Base-by-base conservation (phyloP, 92 coral and sea anemone species). In the Scolanthus callimorphus region DNA sequence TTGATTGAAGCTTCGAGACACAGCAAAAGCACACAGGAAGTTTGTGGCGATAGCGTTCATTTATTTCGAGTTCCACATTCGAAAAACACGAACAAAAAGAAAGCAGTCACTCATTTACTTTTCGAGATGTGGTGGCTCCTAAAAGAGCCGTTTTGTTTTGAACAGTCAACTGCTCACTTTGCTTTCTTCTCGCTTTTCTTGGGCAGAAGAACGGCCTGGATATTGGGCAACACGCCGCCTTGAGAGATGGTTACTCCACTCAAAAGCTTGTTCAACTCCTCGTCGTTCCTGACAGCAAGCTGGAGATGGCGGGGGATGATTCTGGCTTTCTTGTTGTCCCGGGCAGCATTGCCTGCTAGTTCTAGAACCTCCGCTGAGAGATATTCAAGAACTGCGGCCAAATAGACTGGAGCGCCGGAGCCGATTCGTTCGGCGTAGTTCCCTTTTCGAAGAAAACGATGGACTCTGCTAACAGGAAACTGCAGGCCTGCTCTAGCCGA, bases 141-240 rank as follows among this genome's bases (percentile, higher is more conserved):
- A 70, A 37, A 59, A 70, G 77, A 70, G 77, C 77, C 77, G 77
- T 70, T 68, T 43, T 31, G 41, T 22, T 37, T 20, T 23, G 24
- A 0, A 29, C 29, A 2, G 25, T 37, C 53, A 31, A 0, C 17
- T 23, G 63, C 45, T 76, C 66, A 76, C 56, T 68, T 70, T 30
- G 75, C 76, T 53, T 76, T 76, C 65, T 76, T 75, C 23, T 75
- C 81, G 11, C 57, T 19, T 12, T 70, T 70, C 52, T 76, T 76
- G 60, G 83, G 83, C 31, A 76, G 49, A 63, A 76, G 83, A 13
- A 76, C 83, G 34, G 83, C 83, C 39, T 76, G 83, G 68, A 76
- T 76, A 75, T 76, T 76, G 34, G 82, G 41, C 41, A 34, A 15
- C 41, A 34, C 41, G 15, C 41, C 41, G 15, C 41, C 41, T 15